A percentile compares a stretch with the other conserved stretches of the same genome.
Evolutionary conservation across 2,113 vertebrate genomes (phyloP).

Genomic region (Dunckerocampus dactyliophorus): DNA sequence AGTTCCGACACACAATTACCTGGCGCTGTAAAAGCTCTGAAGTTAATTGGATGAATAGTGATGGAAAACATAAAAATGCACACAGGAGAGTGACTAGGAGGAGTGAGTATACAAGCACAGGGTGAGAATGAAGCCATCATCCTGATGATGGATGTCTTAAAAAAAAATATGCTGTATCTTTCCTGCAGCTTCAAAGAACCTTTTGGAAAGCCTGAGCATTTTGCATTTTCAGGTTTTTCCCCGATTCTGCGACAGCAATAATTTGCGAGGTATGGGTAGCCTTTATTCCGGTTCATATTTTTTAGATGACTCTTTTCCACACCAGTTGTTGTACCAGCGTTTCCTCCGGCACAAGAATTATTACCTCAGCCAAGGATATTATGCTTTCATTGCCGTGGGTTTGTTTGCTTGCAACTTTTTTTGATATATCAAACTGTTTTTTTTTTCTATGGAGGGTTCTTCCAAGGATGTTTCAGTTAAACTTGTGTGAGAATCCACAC

Average conservation of each 20-base stretch:
- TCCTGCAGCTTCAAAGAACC: neutral
- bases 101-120: neutral
- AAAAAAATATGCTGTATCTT: neutral
- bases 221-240: neutral
- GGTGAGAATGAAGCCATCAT: neutral
- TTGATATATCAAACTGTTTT: constrained; percentile 1
- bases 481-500: neutral
- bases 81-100: neutral
- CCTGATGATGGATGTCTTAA: neutral
- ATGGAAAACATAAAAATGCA: neutral
- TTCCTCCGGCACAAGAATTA: neutral
- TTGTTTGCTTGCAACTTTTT: constrained; percentile 3
- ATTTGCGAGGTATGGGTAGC: neutral
- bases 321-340: neutral
- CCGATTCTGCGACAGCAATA: neutral
- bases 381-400: constrained; percentile 6
- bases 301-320: neutral
- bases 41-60: neutral
- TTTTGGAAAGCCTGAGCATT: neutral
- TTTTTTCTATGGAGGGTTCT: neutral
- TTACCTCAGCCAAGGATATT: constrained; percentile 1
- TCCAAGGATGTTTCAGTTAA: neutral
- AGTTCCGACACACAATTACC: neutral
- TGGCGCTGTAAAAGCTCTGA: neutral
- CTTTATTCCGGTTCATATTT: neutral